Base-by-base conservation (phyloP, 2,113 vertebrate species). In the Cyanocitta stelleri region DNA sequence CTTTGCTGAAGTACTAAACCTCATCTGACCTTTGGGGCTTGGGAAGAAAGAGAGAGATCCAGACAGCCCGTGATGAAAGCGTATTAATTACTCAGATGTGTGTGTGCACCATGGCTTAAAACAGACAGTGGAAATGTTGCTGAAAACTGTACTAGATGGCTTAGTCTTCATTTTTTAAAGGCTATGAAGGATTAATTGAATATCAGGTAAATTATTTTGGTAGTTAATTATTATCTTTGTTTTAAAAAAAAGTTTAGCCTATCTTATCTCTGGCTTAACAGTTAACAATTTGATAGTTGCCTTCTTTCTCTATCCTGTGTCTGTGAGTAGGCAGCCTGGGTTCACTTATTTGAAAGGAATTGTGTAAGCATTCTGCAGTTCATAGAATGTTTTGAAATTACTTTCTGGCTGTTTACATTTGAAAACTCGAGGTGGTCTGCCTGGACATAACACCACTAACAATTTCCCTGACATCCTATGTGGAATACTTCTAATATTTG, bases 51-150 rank as follows among this genome's bases (percentile, higher is more conserved):
- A 22, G 33, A 43, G 49, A 82, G 21, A 33, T 16, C 7, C 13
- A 39, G 27, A 15, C 12, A 68, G 37, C 11, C n/a, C 0, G 0
- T 26, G 17, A 46, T 49, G 30, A 41, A 41, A 26, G 44, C 49
- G 8, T 1, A 0, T 49, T 55, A 2, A 7, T 37, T 48, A 41
- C 32, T 72, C 18, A 48, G 10, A 26, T 15, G 9, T 27, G 43
- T 8, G 6, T 33, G 52, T 11, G 17, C 18, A 52, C 8, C 18
- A 5, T 49, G 48, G 23, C 59, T 23, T 63, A 27, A 81, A 89
- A 51, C 20, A 43, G 11, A 17, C 23, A 4, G 16, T 43, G 30
- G 20, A 41, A 61, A 39, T 73, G 26, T 39, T 69, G 39, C 22
- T 75, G 43, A 67, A 79, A 85, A 48, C 29, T 62, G 7, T 35